Base-by-base conservation (phyloP, 2,888 invertebrate species). In the Calameuta pallipes region DNA sequence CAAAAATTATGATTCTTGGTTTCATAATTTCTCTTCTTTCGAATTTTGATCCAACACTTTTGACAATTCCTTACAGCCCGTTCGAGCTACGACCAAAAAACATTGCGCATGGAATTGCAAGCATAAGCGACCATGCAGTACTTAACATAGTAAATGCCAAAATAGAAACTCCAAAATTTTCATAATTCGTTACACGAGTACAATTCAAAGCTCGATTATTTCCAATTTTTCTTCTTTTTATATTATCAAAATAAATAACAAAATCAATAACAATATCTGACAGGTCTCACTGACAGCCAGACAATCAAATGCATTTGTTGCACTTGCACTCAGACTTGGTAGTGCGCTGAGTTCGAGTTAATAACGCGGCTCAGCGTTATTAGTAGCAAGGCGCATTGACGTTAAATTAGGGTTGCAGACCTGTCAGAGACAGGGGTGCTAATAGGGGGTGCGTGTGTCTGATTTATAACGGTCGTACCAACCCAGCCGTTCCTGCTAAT, bases 401-500 rank as follows among this genome's bases (percentile, higher is more conserved):
- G 87, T 86, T 89, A 86, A 89, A 89, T 89, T 89, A 89, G 87
- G 85, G 87, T 83, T 82, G 84, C 83, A 81, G 82, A 86, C 81
- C 87, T 89, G 89, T 83, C 84, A 84, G 83, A 85, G 88, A 88
- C 89, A 89, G 87, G 87, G 86, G 87, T 85, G 87, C 87, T 89
- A 88, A 89, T 89, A 88, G 87, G 87, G 87, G 88, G 88, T 87
- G 89, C 88, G 88, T 89, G 89, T 87, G 85, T 85, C 85, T 89
- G 89, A 89, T 89, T 89, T 89, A 89, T 89, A 86, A 88, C 86
- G 84, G 82, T 83, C 81, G 82, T 82, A 82, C 82, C 81, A 82
- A 84, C 81, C 83, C 80, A 76, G 79, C 80, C 81, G 83, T 82
- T 75, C 81, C 82, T 80, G 81, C 78, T 78, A 78, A 78, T 78